Conservation (phyloP, 2,797 vertebrate genomes). For the Semotilus atromaculatus region DNA sequence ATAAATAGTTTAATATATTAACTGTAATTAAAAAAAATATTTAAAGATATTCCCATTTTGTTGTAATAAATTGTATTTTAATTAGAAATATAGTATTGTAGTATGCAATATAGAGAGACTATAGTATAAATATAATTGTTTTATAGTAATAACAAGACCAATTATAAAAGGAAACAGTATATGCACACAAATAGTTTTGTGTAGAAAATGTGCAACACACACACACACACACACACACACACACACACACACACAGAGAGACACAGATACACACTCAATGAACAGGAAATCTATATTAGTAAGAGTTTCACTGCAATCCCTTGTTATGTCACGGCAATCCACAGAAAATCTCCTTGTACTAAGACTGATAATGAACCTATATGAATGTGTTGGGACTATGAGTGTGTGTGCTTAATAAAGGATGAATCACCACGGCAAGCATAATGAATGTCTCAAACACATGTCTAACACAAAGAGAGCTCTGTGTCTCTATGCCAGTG, state of each 20-base stretch:
- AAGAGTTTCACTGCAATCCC: slow-evolving; percentile 22
- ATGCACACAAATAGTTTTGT: neutral
- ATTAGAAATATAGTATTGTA: neutral
- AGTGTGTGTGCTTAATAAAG: slow-evolving; percentile 7
- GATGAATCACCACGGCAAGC: slow-evolving; percentile 3
- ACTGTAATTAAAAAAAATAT: too few species aligned
- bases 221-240: neutral
- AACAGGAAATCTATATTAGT: slow-evolving; percentile 11
- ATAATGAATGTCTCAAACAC: slow-evolving; percentile 45
- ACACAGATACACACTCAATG: slow-evolving; percentile 18
- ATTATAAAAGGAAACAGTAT: neutral
- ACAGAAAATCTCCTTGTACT: slow-evolving; percentile 29
- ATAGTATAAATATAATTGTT: neutral
- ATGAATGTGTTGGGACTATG: slow-evolving; percentile 4
- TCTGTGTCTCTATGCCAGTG: neutral
- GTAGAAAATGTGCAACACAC: neutral
- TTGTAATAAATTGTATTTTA: neutral
- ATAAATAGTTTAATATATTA: neutral
- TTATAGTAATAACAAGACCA: neutral
- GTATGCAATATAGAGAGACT: neutral
- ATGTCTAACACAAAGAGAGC: slow-evolving; percentile 37
- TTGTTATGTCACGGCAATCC: slow-evolving; percentile 27
- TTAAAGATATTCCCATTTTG: neutral
- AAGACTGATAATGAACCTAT: slow-evolving; percentile 21
- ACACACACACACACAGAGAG: neutral